These are phyloP conservation scores for Cavia porcellus DNA, from an alignment of 2,113 vertebrate genomes.

Conservation along the genomic window DNA sequence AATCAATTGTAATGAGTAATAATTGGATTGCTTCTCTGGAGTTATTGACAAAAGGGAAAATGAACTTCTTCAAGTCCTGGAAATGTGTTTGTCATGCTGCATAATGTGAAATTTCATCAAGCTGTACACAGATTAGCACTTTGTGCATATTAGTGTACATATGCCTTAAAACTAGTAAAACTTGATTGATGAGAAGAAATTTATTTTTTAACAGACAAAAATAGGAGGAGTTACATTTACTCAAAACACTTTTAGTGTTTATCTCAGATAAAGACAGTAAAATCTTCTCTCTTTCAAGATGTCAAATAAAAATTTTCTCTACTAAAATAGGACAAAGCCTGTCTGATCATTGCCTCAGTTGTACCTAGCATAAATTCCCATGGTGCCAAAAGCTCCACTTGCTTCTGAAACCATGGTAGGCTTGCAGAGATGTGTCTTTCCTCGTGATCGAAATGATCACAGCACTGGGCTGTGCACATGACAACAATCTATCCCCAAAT, in stretches of 20 bases:
- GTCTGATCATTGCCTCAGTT: background rate
- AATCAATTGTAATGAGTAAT: conserved; percentile 22
- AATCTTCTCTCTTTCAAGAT: background rate
- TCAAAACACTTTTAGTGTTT: background rate
- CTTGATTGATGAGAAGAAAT: background rate
- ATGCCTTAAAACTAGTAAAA: conserved; percentile 18
- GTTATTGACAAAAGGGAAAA: background rate
- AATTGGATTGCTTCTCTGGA: background rate
- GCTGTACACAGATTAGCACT: background rate
- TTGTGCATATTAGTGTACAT: background rate
- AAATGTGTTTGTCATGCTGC: background rate
- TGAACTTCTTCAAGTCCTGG: background rate
- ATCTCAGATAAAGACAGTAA: background rate
- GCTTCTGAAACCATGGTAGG: background rate
- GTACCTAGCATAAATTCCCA: background rate
- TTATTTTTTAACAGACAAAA: background rate
- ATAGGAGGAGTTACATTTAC: background rate
- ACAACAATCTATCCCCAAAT: background rate
- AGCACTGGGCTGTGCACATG: background rate
- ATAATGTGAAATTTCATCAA: conserved; percentile 15
- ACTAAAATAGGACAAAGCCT: background rate
- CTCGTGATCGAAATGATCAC: background rate
- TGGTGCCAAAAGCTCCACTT: background rate
- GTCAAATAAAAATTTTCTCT: background rate
- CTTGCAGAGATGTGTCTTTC: background rate